A percentile compares a stretch with the other conserved stretches of the same genome.
Conservation (phyloP, 2,113 vertebrate genomes). For the Apodemus speciosus region DNA sequence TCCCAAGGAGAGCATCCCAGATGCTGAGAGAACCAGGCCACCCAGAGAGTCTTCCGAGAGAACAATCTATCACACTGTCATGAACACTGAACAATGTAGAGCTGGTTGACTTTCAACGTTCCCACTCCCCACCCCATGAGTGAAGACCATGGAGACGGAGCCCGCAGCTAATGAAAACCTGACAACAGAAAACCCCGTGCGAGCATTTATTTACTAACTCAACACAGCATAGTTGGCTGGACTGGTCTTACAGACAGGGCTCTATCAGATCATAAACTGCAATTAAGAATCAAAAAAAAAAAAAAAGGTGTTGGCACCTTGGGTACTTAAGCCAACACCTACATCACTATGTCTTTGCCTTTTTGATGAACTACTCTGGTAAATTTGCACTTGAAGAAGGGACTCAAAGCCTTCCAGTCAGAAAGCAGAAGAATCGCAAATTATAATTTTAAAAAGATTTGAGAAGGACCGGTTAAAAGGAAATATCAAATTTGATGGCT, state of each 20-base stretch:
- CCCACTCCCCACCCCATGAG: not conserved
- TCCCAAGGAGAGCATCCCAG: not conserved
- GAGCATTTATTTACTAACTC: too few relatives aligned
- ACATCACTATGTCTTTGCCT: not conserved
- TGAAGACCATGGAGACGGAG: not conserved
- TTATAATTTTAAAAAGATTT: not conserved
- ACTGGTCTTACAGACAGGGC: not conserved
- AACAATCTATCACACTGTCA: not conserved
- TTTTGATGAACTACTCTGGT: not conserved
- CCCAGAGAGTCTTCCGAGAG: not conserved
- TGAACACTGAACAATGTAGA: not conserved
- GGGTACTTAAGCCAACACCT: constrained; percentile 9
- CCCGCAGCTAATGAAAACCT: not conserved
- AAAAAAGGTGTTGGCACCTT: not conserved
- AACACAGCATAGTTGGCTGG: not conserved
- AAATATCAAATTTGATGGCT: constrained; percentile 14
- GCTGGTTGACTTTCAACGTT: not conserved
- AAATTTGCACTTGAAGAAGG: constrained; percentile 34
- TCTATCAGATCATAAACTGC: constrained; percentile 3
- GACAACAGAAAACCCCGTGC: not conserved
- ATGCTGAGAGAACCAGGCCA: not conserved
- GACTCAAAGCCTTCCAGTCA: not conserved
- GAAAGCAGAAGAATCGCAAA: not conserved
- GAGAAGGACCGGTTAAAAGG: not conserved
- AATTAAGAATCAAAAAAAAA: not conserved